Conservation (phyloP, 2,888 invertebrate genomes). For the Bellardia bayeri region DNA sequence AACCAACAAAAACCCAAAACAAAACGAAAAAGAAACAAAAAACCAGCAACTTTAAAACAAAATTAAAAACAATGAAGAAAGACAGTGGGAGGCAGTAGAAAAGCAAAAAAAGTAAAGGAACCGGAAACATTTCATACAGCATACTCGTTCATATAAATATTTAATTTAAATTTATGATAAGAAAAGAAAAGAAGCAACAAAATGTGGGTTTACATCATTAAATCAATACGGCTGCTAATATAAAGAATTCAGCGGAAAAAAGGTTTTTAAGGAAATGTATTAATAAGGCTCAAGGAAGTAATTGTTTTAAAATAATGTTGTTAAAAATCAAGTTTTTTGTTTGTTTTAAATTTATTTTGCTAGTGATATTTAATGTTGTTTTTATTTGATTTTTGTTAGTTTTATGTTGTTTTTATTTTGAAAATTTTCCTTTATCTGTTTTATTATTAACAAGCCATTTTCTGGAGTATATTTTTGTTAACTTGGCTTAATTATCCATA, state of each 20-base stretch:
- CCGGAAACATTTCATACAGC: conserved; percentile 52
- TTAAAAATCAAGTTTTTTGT: not conserved
- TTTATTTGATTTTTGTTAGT: conserved; percentile 1
- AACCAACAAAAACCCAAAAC: not conserved
- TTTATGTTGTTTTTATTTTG: conserved; percentile 1
- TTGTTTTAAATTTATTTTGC: conserved; percentile 38
- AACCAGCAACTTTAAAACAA: conserved; percentile 14
- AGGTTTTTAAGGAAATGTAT: not conserved
- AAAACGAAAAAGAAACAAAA: conserved; percentile 6
- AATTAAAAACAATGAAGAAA: not conserved
- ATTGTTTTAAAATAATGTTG: not conserved
- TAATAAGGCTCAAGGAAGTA: not conserved
- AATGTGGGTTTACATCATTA: not conserved
- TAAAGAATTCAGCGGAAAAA: not conserved
- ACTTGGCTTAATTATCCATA: not conserved
- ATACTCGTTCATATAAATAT: conserved; percentile 22
- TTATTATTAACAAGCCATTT: no score
- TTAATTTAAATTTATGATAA: conserved; percentile 26
- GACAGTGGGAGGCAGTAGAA: not conserved
- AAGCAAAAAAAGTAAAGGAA: not conserved
- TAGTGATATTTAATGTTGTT: conserved; percentile 55
- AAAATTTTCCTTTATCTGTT: not conserved
- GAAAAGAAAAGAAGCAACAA: not conserved
- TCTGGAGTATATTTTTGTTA: not conserved
- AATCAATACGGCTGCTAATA: not conserved